Percentiles rank a stretch among this genome's conserved stretches.
These are phyloP conservation scores for Caenorhabditis sp. DNA, from an alignment of 2,888 invertebrate genomes.

Conservation along the genomic window DNA sequence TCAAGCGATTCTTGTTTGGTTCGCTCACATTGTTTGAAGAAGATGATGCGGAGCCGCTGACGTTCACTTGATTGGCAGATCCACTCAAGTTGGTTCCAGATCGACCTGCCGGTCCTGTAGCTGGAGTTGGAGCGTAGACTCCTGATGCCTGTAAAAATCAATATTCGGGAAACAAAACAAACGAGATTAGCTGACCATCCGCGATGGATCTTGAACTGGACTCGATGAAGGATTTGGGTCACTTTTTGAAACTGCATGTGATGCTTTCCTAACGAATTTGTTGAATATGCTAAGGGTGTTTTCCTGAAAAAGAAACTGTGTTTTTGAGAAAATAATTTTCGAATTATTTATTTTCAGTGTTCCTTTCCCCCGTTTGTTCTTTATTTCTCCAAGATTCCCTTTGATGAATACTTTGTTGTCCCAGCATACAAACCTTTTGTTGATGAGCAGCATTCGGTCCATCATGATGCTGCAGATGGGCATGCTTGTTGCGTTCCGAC, in stretches of 20 bases:
- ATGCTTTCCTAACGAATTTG: constrained; percentile 72
- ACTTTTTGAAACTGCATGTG: constrained; percentile 68
- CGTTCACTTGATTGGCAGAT: constrained; percentile 56
- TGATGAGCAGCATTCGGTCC: constrained; percentile 52
- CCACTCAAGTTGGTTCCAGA: constrained; percentile 42
- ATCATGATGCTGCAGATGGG: constrained; percentile 51
- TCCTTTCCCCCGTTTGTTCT: constrained; percentile 34
- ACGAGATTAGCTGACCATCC: constrained; percentile 13
- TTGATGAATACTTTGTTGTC: constrained; percentile 29
- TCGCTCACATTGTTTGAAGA: constrained; percentile 55
- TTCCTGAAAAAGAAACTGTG: constrained; percentile 56
- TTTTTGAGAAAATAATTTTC: background rate
- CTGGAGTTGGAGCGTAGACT: constrained; percentile 40
- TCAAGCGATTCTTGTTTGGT: constrained; percentile 57
- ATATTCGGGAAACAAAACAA: background rate
- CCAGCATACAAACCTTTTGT: constrained; percentile 58
- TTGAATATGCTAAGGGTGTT: constrained; percentile 65
- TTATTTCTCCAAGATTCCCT: constrained; percentile 31
- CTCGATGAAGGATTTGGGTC: constrained; percentile 48
- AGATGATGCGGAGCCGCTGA: constrained; percentile 20
- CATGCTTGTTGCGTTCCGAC: constrained; percentile 67
- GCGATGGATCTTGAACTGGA: constrained; percentile 15
- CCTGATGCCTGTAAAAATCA: constrained; percentile 51
- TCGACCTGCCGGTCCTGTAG: constrained; percentile 31
- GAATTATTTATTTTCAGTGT: constrained; percentile 35